Conservation (phyloP, 1,140 invertebrate genomes). For the Drosophila watanabei region DNA sequence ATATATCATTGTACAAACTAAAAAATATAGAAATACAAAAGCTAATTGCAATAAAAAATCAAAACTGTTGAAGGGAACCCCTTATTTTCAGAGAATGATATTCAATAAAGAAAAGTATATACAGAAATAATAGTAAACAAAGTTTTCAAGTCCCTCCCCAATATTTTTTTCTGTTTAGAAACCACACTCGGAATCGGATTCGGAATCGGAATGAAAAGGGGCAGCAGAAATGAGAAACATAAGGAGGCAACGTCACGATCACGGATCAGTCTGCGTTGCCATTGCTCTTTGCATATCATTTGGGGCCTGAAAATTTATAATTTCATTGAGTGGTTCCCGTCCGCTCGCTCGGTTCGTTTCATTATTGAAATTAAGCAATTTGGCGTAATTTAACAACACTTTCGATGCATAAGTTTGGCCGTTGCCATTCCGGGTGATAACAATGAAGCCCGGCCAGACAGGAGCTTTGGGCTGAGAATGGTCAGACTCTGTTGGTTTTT, state of each 20-base stretch:
- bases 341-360: constrained; percentile 55
- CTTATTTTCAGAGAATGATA: too few relatives aligned
- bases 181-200: constrained; percentile 19
- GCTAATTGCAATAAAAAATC: too few relatives aligned
- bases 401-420: constrained; percentile 76
- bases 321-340: constrained; percentile 66
- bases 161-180: constrained; percentile 6
- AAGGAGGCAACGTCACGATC: constrained; percentile 46
- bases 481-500: constrained; percentile 15
- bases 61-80: too few relatives aligned
- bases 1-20: too few relatives aligned
- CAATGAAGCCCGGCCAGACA: constrained; percentile 54
- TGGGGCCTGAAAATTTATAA: constrained; percentile 71
- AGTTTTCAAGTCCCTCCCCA: not conserved
- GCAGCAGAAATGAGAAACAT: constrained; percentile 17
- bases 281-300: constrained; percentile 75
- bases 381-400: constrained; percentile 84
- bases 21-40: too few relatives aligned
- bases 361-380: constrained; percentile 85
- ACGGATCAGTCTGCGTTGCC: constrained; percentile 43
- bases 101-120: too few relatives aligned
- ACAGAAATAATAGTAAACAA: too few relatives aligned
- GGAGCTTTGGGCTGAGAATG: constrained; percentile 16
- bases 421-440: constrained; percentile 69
- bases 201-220: constrained; percentile 24